phyloP scores from a whole-genome alignment of 2,113 vertebrate species.

The Ploceus nigricollis region DNA sequence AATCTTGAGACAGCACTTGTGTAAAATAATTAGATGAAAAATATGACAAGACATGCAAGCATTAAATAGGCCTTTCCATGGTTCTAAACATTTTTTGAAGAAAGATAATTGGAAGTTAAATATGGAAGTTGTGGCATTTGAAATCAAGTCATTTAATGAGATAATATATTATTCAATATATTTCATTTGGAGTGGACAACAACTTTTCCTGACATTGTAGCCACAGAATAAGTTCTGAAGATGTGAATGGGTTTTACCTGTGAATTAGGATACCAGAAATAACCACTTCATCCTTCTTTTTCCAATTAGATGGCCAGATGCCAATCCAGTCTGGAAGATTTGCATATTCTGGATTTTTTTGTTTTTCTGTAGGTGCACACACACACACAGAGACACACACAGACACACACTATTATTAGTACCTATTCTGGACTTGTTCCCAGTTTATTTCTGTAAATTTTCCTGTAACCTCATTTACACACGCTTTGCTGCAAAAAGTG shows the following conservation, averaged over 20 bases:
- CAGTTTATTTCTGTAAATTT: background rate
- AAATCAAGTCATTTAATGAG: background rate
- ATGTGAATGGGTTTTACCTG: background rate
- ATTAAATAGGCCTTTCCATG: background rate
- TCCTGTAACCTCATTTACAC: background rate
- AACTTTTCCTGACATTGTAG: background rate
- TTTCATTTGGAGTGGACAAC: background rate
- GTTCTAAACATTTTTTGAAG: background rate
- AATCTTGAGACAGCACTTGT: constrained; percentile 6
- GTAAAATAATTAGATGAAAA: constrained; percentile 31
- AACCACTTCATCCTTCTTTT: background rate
- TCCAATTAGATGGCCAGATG: background rate
- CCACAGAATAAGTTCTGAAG: background rate
- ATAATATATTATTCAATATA: background rate
- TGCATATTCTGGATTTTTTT: background rate
- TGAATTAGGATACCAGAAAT: background rate
- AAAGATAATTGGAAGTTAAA: background rate
- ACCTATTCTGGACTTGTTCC: background rate
- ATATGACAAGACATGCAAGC: background rate
- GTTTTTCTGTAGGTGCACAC: background rate
- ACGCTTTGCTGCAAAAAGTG: background rate
- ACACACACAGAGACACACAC: too few species aligned
- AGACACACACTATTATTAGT: background rate
- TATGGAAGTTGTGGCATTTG: background rate
- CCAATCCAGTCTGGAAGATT: background rate